Evolutionary conservation across 2,888 invertebrate genomes (phyloP), one percentile per base, ranked within the genome.

Genomic region (Drosophila borealis): DNA sequence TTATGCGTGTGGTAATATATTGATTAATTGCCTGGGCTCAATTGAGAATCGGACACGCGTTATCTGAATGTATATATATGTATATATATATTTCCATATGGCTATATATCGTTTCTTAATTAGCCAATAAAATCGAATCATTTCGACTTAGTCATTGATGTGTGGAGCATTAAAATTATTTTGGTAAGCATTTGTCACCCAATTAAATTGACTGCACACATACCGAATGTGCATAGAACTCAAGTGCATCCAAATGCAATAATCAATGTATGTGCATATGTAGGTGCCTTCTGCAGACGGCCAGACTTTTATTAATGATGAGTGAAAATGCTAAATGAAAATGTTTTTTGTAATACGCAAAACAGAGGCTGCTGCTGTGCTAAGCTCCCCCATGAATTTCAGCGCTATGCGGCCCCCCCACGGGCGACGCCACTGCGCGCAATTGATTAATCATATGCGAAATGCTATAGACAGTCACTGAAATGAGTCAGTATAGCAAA

Each of bases 271-370:
- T 21, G 63, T 17, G 41, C 36, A 34, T 9, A 17, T 13, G 25
- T 19, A 74, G 56, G 48, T 62, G 64, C 54, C 62, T 73, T 59
- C 67, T 73, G 48, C 59, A 70, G 76, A 75, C 84, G 71, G 62
- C 86, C 80, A 88, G 83, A 88, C 86, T 82, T 78, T 84, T 84
- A 86, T 82, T 84, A 84, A 84, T 84, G 83, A 84, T 85, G 71
- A 82, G 83, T 82, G 86, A 79, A 82, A 87, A 85, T 80, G 61
- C 54, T 45, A 74, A 88, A 79, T 77, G 51, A 70, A 82, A 88
- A 82, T 82, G 55, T 73, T 88, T 60, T 25, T 59, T 29, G 29
- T 29, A 29, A 36, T 44, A 46, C 37, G n/a, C 41, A 46, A 51
- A 10, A 8, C 74, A 74, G 54, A 21, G 73, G 55, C 64, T 36